phyloP scores from a whole-genome alignment of 1,140 invertebrate genomes.

The Apis mellifera region Amel_HAv3.1 CM009935.2:802501-803000 shows the following conservation, averaged over 20 bases:
- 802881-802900: not conserved
- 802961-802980: not conserved
- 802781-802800: no score
- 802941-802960: conserved; percentile 41
- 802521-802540: not conserved
- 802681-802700: not conserved
- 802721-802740: not conserved
- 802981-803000: conserved; percentile 39
- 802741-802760: rapidly evolving
- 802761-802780: not conserved
- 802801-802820: no score
- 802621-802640: not conserved
- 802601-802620: not conserved
- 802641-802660: not conserved
- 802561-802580: not conserved
- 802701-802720: not conserved
- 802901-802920: not conserved
- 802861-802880: no score
- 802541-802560: not conserved
- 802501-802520: no score
- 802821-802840: no score
- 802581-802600: not conserved
- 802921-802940: conserved; percentile 46
- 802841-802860: no score
- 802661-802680: no score